These are phyloP conservation scores for Xyrichtys novacula DNA, from an alignment of 2,797 vertebrate species.

Conservation along the genomic window DNA sequence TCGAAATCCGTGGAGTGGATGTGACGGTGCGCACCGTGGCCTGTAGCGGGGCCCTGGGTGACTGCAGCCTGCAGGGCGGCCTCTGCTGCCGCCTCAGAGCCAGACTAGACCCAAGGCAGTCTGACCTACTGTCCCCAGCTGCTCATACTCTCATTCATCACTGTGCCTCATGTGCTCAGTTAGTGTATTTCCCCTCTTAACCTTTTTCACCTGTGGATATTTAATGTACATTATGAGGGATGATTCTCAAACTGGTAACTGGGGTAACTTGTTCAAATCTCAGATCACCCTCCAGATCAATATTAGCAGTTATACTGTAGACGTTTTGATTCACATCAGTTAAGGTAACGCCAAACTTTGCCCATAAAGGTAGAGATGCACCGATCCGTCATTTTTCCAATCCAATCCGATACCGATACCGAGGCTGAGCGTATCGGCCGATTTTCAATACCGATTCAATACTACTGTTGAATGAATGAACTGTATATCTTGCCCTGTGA, in stretches of 20 bases:
- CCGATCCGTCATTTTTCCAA: no score
- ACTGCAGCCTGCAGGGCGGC: constrained; percentile 71
- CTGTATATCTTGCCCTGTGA: no score
- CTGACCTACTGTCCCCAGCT: constrained; percentile 21
- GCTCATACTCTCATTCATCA: not conserved
- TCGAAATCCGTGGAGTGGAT: constrained; percentile 2
- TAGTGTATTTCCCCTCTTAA: not conserved
- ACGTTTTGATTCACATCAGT: no score
- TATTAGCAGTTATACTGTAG: no score
- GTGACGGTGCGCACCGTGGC: constrained; percentile 53
- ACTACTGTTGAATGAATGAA: no score
- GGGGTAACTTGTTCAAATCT: not conserved
- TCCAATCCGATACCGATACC: no score
- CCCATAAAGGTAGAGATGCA: no score
- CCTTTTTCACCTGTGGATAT: not conserved
- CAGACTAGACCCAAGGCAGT: constrained; percentile 26
- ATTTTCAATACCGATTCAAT: no score
- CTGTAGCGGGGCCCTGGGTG: constrained; percentile 66
- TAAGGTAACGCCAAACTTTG: no score
- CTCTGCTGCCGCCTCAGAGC: constrained; percentile 44
- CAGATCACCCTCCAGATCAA: not conserved
- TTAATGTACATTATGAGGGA: not conserved
- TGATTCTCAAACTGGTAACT: no score
- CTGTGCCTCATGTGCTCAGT: not conserved
- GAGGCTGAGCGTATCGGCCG: no score